phyloP scores from a whole-genome alignment of 1,140 invertebrate species.

The Halesus radiatus region DNA sequence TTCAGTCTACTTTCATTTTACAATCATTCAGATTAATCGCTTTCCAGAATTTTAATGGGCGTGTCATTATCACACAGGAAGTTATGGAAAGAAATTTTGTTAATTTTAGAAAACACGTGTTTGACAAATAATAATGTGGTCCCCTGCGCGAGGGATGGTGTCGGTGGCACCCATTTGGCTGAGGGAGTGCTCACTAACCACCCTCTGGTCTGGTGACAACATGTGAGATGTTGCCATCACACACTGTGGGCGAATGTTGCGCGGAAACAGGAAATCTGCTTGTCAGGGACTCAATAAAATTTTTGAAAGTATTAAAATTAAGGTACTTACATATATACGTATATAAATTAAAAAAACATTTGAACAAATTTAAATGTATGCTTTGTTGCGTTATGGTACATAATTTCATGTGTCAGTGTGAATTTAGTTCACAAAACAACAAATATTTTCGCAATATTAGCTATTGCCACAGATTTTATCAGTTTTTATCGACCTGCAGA shows the following conservation, averaged over 20 bases:
- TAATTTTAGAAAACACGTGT: conserved; percentile 54
- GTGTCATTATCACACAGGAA: conserved; percentile 37
- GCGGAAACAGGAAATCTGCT: conserved; percentile 12
- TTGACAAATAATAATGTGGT: conserved; percentile 43
- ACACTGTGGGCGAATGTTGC: neutral
- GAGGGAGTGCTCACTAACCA: too few relatives aligned
- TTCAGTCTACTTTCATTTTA: neutral
- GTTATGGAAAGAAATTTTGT: conserved; percentile 29
- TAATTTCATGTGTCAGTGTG: too few relatives aligned
- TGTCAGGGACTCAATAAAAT: neutral
- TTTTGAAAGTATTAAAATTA: too few relatives aligned
- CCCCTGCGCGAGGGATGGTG: neutral
- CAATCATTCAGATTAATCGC: neutral
- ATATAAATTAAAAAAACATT: too few relatives aligned
- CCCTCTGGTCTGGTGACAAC: neutral
- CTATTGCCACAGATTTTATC: too few relatives aligned
- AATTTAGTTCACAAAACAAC: too few relatives aligned
- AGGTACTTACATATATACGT: too few relatives aligned
- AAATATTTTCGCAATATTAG: too few relatives aligned
- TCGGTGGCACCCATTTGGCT: neutral
- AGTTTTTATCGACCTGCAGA: too few relatives aligned
- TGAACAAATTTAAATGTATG: too few relatives aligned
- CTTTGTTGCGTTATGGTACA: too few relatives aligned
- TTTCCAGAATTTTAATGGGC: conserved; percentile 5
- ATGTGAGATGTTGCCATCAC: conserved; percentile 4